Base-by-base conservation (phyloP, 2,888 invertebrate species). In the Melipona bicolor region DNA sequence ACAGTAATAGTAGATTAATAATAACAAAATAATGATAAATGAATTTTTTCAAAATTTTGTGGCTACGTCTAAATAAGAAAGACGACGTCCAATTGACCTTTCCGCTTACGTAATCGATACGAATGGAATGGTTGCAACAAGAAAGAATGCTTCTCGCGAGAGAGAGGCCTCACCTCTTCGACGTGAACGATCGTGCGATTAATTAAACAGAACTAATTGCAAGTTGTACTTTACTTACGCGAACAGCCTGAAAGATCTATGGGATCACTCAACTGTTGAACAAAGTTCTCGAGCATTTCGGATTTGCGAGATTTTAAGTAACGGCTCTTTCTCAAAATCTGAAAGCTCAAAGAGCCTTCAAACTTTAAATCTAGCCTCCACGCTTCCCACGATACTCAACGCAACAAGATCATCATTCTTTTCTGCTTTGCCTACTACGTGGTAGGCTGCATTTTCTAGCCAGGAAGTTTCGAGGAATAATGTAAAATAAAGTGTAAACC, bases 121-220 rank as follows among this genome's bases (percentile, higher is more conserved):
- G 59, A 11, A 36, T 19, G 36, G n/a, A n/a, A 27, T 24, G 43
- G 24, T 24, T 27, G 49, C 27, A 52, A 5, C n/a, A 50, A 62
- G 6, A 32, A 11, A 49, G n/a, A 19, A 13, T 19, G 32, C 11
- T 52, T 17, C 19, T 52, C 56, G 27, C 56, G 59, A n/a, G 32
- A 32, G 4, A 32, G 32, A 21, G 13, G 24, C 49, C 56, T 77
- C 24, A 21, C 3, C 5, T 24, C 27, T 56, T 19, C 17, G 24
- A 69, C 19, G 24, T 11, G 3, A 50, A 19, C 56, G 43, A 65
- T 52, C 70, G 56, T 19, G 43, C 54, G 76, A 76, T 86, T 86
- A 77, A 79, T 79, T 67, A 75, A 83, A 79, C 67, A 69, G 64
- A 73, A 67, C 49, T 79, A 81, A 77, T 77, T 85, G 61, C 50